Evolutionary conservation across 1,140 invertebrate genomes (phyloP), one percentile per base, ranked within the genome.

Genomic region (Melitaea cinxia): DNA sequence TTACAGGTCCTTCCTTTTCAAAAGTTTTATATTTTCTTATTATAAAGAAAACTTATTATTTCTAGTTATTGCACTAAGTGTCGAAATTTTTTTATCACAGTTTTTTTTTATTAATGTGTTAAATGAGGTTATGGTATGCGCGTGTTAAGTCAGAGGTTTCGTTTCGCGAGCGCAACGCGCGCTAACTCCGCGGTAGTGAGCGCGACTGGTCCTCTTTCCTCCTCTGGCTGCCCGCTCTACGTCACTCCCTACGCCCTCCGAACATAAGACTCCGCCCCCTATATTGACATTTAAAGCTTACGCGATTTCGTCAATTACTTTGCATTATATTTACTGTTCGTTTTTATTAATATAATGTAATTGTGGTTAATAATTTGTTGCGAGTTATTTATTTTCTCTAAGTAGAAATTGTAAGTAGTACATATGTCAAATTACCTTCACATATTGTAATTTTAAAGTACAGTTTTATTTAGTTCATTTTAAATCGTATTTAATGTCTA

Each of bases 171-270:
- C 57, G 70, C 54, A 54, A 85, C 87, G 84, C 85, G 87, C 85
- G 82, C 54, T 68, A 57, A 70, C 65, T 72, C 68, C 77, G 84
- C 84, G 79, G 73, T 75, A 67, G 78, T 71, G 67, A 80, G 59
- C 69, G 77, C 83, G 79, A 90, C 88, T 90, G 85, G 82, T 75
- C 75, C 82, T 82, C 80, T 79, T 75, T 68, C 82, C 83, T 85
- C 83, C 78, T 80, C 74, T 67, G 65, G 9, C 49, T 7, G 62
- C 21, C 64, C 62, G 53, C 57, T 62, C 68, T 62, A 70, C 56
- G 80, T 73, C 73, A 82, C 85, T 88, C 88, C 83, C 82, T 74
- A 84, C 85, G 83, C 84, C 86, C 81, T 77, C 68, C 10, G 39
- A 80, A 80, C 85, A 84, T 78, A 77, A 67, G 78, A 71, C 60